A percentile compares a stretch with the other conserved stretches of the same genome.
Conservation (phyloP, 2,888 invertebrate genomes). For the Octonoba sinensis region DNA sequence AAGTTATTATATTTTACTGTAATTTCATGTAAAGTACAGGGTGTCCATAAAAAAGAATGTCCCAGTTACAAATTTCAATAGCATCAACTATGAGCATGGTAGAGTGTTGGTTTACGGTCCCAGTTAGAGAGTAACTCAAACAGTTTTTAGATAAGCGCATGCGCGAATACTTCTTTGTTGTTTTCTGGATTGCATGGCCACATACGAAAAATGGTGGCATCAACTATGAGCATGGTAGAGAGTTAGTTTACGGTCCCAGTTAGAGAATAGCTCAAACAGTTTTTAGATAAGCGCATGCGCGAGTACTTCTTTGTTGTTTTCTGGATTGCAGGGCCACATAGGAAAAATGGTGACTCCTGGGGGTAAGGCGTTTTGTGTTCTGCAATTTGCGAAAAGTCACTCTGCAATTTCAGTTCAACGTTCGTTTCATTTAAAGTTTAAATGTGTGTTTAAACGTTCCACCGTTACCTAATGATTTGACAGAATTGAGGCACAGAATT, state of each 20-base stretch:
- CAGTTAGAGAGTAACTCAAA: background rate
- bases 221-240: background rate
- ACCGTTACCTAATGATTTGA: too few relatives aligned
- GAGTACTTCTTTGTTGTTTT: slow-evolving; percentile 16
- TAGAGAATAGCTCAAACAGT: background rate
- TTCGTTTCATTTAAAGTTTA: too few relatives aligned
- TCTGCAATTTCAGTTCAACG: too few relatives aligned
- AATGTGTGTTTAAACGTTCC: too few relatives aligned
- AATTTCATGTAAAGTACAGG: background rate
- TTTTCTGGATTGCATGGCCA: slow-evolving; percentile 14
- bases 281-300: slow-evolving; percentile 3
- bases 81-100: background rate
- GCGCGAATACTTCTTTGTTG: background rate
- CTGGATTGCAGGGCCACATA: slow-evolving; percentile 12
- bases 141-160: slow-evolving; percentile 2
- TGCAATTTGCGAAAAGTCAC: too few relatives aligned
- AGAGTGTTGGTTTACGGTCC: background rate
- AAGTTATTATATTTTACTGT: too few relatives aligned
- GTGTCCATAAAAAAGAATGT: background rate
- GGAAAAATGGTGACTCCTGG: slow-evolving; percentile 1
- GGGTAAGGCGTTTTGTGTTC: background rate
- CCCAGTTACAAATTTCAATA: too few relatives aligned
- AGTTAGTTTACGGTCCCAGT: background rate
- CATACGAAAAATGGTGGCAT: slow-evolving; percentile 1
- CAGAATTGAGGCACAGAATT: too few relatives aligned